phyloP scores from a whole-genome alignment of 2,888 invertebrate species.

The Microctonus hyperodae region DNA sequence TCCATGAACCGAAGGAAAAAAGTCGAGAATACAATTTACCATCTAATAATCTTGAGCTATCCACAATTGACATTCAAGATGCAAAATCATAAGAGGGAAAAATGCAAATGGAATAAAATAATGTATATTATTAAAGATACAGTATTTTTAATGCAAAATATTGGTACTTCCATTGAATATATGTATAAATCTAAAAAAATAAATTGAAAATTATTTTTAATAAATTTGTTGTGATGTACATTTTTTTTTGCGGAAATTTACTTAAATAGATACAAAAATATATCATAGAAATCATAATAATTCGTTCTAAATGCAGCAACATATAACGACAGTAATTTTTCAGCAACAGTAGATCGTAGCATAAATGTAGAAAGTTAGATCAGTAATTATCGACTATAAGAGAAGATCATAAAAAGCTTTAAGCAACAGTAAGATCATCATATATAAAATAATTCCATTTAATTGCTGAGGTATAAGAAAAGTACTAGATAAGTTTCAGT shows the following conservation, averaged over 20 bases:
- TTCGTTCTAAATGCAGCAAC: too few species aligned
- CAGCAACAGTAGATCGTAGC: not conserved
- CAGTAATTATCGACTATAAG: not conserved
- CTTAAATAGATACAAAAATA: not conserved
- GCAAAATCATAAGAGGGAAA: not conserved
- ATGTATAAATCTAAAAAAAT: not conserved
- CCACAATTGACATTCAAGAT: conserved; percentile 11
- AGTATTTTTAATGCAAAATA: not conserved
- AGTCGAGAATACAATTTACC: conserved; percentile 18
- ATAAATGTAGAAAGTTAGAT: not conserved
- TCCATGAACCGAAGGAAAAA: conserved; percentile 35
- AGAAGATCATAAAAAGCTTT: not conserved
- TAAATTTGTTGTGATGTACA: too few species aligned
- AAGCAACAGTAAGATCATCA: not conserved
- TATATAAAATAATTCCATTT: too few species aligned
- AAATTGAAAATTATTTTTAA: not conserved
- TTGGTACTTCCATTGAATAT: not conserved
- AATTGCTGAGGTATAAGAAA: too few species aligned
- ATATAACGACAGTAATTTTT: too few species aligned
- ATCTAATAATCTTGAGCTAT: conserved; percentile 20
- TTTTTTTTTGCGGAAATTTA: not conserved
- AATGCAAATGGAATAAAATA: not conserved
- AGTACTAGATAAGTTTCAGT: too few species aligned
- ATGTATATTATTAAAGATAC: not conserved
- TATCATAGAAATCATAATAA: too few species aligned